A percentile compares a stretch with the other conserved stretches of the same genome.
phyloP scores from a whole-genome alignment of 1,140 invertebrate species.

The Trichonephila inaurata region DNA sequence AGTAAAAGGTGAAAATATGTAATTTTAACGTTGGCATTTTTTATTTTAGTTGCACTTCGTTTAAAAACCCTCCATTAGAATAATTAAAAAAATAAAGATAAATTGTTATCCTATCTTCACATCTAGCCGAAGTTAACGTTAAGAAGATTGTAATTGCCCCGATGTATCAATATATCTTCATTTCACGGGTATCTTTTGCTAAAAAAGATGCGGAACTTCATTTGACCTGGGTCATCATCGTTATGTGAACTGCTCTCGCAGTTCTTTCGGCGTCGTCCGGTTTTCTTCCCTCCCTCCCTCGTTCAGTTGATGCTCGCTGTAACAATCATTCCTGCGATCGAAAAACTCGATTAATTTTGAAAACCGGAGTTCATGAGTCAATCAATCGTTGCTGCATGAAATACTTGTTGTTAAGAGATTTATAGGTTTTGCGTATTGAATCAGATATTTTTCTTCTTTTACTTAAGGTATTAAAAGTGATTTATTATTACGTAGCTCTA shows the following conservation, averaged over 20 bases:
- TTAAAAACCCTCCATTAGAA: too few relatives aligned
- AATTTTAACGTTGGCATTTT: too few relatives aligned
- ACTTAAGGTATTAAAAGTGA: too few relatives aligned
- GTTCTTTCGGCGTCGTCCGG: background rate
- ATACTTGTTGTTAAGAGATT: too few relatives aligned
- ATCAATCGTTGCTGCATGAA: background rate
- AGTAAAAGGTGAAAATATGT: too few relatives aligned
- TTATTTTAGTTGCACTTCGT: too few relatives aligned
- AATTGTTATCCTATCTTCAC: too few relatives aligned
- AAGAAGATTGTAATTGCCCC: background rate
- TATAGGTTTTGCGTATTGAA: too few relatives aligned
- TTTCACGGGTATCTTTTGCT: constrained; percentile 15
- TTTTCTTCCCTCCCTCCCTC: background rate
- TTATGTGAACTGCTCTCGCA: background rate
- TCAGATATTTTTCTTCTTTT: too few relatives aligned
- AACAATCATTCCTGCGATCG: background rate
- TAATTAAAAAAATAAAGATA: too few relatives aligned
- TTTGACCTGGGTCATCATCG: background rate
- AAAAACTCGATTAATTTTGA: background rate
- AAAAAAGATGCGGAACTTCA: constrained; percentile 20
- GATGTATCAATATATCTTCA: background rate
- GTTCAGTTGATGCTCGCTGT: background rate
- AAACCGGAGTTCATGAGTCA: background rate
- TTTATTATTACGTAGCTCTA: too few relatives aligned
- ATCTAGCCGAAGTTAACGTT: background rate